Percentiles rank a stretch among this genome's conserved stretches.
Evolutionary conservation across 2,888 invertebrate species (phyloP).

Genomic region (Podabrus alpinus): DNA sequence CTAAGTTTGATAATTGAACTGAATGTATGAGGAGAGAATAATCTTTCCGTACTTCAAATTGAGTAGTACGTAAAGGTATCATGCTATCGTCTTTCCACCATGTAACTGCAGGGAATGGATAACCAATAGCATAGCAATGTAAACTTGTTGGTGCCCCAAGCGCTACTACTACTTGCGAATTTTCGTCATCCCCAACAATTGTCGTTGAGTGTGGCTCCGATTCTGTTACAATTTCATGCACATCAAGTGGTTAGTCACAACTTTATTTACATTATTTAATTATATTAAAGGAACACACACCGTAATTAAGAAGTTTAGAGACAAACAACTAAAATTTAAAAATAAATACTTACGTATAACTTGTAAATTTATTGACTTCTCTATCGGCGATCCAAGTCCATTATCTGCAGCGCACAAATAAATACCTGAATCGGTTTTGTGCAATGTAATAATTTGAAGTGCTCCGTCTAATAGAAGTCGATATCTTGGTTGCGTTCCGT

Average conservation of each 20-base stretch:
- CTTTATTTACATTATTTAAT: background rate
- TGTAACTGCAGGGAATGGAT: constrained; percentile 76
- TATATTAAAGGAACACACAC: background rate
- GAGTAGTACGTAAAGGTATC: constrained; percentile 71
- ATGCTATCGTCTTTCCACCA: constrained; percentile 83
- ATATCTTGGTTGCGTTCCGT: constrained; percentile 73
- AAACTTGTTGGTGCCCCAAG: constrained; percentile 72
- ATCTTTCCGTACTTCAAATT: constrained; percentile 74
- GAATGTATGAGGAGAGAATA: constrained; percentile 75
- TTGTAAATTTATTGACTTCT: constrained; percentile 69
- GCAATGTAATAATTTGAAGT: constrained; percentile 80
- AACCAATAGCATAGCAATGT: constrained; percentile 81
- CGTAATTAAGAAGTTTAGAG: background rate
- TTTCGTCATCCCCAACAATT: constrained; percentile 70
- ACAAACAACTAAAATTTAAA: background rate
- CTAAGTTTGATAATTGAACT: constrained; percentile 73
- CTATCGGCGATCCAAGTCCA: constrained; percentile 69
- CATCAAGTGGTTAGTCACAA: constrained; percentile 5
- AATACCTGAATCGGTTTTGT: constrained; percentile 79
- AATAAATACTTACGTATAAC: constrained; percentile 66
- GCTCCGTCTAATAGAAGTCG: constrained; percentile 70
- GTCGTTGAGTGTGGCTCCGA: constrained; percentile 63
- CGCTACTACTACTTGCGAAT: constrained; percentile 66
- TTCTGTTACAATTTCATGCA: constrained; percentile 54
- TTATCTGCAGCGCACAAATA: constrained; percentile 88